Conservation (phyloP, 1,140 invertebrate genomes). For the Lordiphosa clarofinis region DNA sequence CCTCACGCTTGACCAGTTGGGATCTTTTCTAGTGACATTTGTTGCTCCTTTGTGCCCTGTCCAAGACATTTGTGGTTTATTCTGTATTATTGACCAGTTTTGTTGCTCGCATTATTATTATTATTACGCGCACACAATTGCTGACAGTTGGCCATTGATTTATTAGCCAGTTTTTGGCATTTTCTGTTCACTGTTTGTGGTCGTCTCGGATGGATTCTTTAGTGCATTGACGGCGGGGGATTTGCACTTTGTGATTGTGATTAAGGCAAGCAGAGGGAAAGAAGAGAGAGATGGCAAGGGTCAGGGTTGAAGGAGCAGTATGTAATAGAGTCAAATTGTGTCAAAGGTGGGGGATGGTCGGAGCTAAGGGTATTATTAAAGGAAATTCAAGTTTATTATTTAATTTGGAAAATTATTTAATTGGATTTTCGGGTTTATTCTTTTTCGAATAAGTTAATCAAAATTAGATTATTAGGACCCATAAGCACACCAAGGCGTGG, state of each 20-base stretch:
- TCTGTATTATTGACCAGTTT: slow-evolving; percentile 74
- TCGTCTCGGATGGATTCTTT: slow-evolving; percentile 26
- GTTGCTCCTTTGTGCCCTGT: too few relatives aligned
- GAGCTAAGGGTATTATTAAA: slow-evolving; percentile 1
- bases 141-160: slow-evolving; percentile 74
- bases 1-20: slow-evolving; percentile 62
- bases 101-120: slow-evolving; percentile 61
- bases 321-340: slow-evolving; percentile 14
- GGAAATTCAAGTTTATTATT: slow-evolving; percentile 1
- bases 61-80: slow-evolving; percentile 56
- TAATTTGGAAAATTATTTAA: too few relatives aligned
- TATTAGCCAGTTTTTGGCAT: slow-evolving; percentile 56
- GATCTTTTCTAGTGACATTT: slow-evolving; percentile 64
- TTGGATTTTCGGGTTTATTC: too few relatives aligned
- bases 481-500: too few relatives aligned
- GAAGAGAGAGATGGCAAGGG: background rate
- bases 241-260: slow-evolving; percentile 15
- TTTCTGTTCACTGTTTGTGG: slow-evolving; percentile 54
- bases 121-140: slow-evolving; percentile 70
- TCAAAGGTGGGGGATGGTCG: background rate
- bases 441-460: too few relatives aligned
- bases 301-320: slow-evolving; percentile 1
- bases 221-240: slow-evolving; percentile 15
- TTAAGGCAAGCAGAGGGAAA: slow-evolving; percentile 26
- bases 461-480: too few relatives aligned